phyloP scores from a whole-genome alignment of 2,797 vertebrate species.

The Silurus aristotelis region DNA sequence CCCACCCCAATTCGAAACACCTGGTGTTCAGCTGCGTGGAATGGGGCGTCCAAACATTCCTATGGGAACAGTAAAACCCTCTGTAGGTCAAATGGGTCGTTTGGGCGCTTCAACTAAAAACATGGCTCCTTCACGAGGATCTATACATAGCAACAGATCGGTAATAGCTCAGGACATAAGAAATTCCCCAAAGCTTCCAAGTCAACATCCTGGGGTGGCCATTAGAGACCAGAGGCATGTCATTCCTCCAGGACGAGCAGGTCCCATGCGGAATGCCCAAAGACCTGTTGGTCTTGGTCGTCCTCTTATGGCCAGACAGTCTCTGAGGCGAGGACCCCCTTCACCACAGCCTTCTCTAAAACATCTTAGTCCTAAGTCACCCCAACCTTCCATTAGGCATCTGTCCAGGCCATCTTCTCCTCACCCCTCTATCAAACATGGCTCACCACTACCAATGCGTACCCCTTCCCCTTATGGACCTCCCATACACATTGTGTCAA shows the following conservation, averaged over 20 bases:
- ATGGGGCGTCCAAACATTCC: slow-evolving; percentile 70
- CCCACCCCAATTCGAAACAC: slow-evolving; percentile 65
- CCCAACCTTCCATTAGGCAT: slow-evolving; percentile 72
- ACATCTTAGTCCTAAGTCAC: slow-evolving; percentile 63
- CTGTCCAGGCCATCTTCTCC: slow-evolving; percentile 60
- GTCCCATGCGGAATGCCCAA: slow-evolving; percentile 42
- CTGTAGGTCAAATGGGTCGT: slow-evolving; percentile 71
- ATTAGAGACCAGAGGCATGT: slow-evolving; percentile 67
- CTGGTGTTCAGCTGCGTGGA: slow-evolving; percentile 56
- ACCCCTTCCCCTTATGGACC: slow-evolving; percentile 43
- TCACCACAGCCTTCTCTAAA: slow-evolving; percentile 69
- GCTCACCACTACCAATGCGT: slow-evolving; percentile 64
- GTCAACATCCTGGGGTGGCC: slow-evolving; percentile 38
- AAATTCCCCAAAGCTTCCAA: slow-evolving; percentile 55
- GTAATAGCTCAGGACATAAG: slow-evolving; percentile 49
- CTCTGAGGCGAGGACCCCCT: slow-evolving; percentile 58
- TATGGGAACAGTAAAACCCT: slow-evolving; percentile 76
- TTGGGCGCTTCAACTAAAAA: slow-evolving; percentile 76
- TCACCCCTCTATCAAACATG: slow-evolving; percentile 60
- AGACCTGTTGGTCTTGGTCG: slow-evolving; percentile 73
- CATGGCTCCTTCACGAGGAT: slow-evolving; percentile 74
- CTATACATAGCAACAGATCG: slow-evolving; percentile 73
- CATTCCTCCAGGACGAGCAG: slow-evolving; percentile 51
- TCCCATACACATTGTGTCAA: slow-evolving; percentile 36
- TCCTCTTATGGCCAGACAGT: slow-evolving; percentile 68